Conservation (phyloP, 1,140 invertebrate genomes). For the Hypothenemus hampei region DNA sequence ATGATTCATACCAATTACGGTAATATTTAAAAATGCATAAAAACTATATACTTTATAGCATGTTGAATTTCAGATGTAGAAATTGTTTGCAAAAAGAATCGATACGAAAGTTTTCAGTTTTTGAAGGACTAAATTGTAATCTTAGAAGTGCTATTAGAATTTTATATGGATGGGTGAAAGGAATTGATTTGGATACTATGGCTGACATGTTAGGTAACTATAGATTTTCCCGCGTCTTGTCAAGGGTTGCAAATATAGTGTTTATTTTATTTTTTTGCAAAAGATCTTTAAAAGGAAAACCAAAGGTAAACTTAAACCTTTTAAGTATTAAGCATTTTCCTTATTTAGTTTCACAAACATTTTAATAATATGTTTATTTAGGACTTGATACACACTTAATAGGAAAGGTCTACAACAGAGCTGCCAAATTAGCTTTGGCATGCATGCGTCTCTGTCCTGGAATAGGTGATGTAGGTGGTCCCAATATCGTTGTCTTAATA, state of each 20-base stretch:
- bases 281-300: neutral
- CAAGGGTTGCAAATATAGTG: too few relatives aligned
- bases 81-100: constrained; percentile 45
- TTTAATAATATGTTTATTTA: constrained; percentile 2
- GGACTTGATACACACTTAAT: constrained; percentile 18
- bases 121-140: constrained; percentile 49
- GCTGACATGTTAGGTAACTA: constrained; percentile 36
- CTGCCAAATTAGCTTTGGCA: constrained; percentile 6
- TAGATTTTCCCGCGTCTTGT: neutral
- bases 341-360: neutral
- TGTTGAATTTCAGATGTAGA: constrained; percentile 38
- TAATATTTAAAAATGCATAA: neutral
- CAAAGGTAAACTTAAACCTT: neutral
- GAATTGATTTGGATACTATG: constrained; percentile 41
- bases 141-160: constrained; percentile 48
- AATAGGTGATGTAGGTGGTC: constrained; percentile 9
- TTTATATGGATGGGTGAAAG: constrained; percentile 51
- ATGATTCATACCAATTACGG: constrained; percentile 23
- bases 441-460: constrained; percentile 14
- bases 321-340: neutral
- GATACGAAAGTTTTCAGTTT: constrained; percentile 49
- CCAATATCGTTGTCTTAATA: constrained; percentile 12
- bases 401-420: constrained; percentile 19
- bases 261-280: neutral
- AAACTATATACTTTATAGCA: neutral